Evolutionary conservation across 2,888 invertebrate species (phyloP).

Genomic region (Digitonthophagus gazella): DNA sequence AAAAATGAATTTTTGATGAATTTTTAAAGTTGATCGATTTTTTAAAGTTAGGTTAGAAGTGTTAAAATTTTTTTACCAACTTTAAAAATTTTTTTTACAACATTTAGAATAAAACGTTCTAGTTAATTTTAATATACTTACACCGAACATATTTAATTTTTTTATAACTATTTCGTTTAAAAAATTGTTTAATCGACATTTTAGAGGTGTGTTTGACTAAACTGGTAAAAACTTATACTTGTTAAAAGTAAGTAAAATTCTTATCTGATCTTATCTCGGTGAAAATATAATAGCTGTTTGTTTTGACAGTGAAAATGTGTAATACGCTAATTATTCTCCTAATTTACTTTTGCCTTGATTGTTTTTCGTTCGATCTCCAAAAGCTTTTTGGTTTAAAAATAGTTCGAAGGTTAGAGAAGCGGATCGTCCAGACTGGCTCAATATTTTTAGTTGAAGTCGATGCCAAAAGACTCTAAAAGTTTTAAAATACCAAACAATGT

Average conservation of each 20-base stretch:
- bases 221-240: not conserved
- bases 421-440: not conserved
- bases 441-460: not conserved
- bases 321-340: too few relatives aligned
- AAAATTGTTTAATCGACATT: slow-evolving; percentile 25
- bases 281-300: too few relatives aligned
- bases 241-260: not conserved
- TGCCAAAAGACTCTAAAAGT: not conserved
- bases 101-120: too few relatives aligned
- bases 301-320: too few relatives aligned
- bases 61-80: too few relatives aligned
- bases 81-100: too few relatives aligned
- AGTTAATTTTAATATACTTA: slow-evolving; percentile 19
- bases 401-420: not conserved
- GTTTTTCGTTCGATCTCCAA: not conserved
- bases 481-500: not conserved
- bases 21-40: too few relatives aligned
- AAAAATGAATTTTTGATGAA: too few relatives aligned
- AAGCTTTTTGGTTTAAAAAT: not conserved
- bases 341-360: not conserved
- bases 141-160: slow-evolving; percentile 26
- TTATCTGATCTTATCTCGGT: not conserved
- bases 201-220: not conserved
- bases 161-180: slow-evolving; percentile 24
- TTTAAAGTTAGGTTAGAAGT: too few relatives aligned